Percentiles rank a stretch among this genome's conserved stretches.
phyloP scores from a whole-genome alignment of 2,888 invertebrate species.

The Caprella mutica region DNA sequence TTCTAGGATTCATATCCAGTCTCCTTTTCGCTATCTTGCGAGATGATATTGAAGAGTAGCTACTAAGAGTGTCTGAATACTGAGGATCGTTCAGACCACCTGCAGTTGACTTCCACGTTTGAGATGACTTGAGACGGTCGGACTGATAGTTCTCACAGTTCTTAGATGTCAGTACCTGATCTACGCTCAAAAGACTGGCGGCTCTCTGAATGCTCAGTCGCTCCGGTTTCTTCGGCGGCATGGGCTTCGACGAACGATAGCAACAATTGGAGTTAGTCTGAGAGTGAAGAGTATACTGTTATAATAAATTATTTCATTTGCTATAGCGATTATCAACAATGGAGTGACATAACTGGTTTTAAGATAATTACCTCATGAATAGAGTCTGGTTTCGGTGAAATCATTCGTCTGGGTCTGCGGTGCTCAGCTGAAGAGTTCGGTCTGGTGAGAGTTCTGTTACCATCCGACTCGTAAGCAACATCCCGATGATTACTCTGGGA shows the following conservation, averaged over 20 bases:
- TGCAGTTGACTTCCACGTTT: conserved; percentile 1
- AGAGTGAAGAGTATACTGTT: neutral
- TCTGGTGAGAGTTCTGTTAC: neutral
- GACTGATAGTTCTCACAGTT: neutral
- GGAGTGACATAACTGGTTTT: neutral
- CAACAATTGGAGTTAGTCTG: neutral
- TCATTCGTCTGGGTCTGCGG: conserved; percentile 12
- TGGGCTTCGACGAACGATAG: conserved; percentile 44
- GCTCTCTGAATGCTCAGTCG: conserved; percentile 71
- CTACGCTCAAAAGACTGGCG: conserved; percentile 46
- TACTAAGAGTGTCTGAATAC: no score
- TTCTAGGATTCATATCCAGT: no score
- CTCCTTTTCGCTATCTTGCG: no score
- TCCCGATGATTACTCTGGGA: neutral
- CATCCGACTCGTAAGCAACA: neutral
- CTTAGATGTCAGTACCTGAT: conserved; percentile 13
- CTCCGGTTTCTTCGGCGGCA: conserved; percentile 73
- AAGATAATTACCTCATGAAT: conserved; percentile 13
- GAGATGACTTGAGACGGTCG: neutral
- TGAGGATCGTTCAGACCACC: conserved; percentile 1
- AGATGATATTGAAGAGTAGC: no score
- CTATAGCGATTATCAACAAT: neutral
- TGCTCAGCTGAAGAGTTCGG: neutral
- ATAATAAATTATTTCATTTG: neutral
- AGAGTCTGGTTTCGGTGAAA: conserved; percentile 23